Base-by-base conservation (phyloP, 2,797 vertebrate genomes). In the Clarias laeviceps region DNA sequence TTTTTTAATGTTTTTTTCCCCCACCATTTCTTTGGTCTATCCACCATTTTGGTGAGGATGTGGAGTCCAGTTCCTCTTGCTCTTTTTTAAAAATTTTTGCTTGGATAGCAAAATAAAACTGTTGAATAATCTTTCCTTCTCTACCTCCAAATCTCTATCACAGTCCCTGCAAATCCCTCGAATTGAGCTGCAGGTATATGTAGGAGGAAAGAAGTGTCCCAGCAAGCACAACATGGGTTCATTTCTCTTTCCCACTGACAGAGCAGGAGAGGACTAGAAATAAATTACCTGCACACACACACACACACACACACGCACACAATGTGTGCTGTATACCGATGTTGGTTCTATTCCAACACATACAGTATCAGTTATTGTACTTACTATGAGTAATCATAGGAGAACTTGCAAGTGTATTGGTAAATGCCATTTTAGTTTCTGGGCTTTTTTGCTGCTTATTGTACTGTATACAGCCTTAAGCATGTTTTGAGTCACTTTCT, bases 41-140 rank as follows among this genome's bases (percentile, higher is more conserved):
- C 50, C 17, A 27, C 15, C n/a, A 18, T 74, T 66, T 29, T 9
- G 5, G 62, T 66, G 37, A 66, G n/a, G 24, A 17, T 66, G 15
- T 80, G 24, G 61, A 45, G 15, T 7, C 24, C 40, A 62, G 65
- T 66, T 66, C 24, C 62, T 80, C 5, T 45, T 20, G 6, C 40
- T 66, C 4, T 27, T 72, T 72, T 72, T 72, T 72, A 1, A 1
- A 34, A 32, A 32, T 66, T 34, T 20, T 7, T 34, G 37, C 37
- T 72, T 80, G 17, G 17, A 64, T 45, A 15, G 18, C 64, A n/a
- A 81, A 66, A 81, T 81, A 45, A 29, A 80, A 54, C n/a, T 66
- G 78, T 64, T 50, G 40, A 80, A 80, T 66, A 37, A 62, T 27
- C 61, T 45, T 29, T 24, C 15, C 62, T 65, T 40, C 34, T 80